phyloP scores from a whole-genome alignment of 2,797 vertebrate species.

The Parauchenoglanis punctatus region DNA sequence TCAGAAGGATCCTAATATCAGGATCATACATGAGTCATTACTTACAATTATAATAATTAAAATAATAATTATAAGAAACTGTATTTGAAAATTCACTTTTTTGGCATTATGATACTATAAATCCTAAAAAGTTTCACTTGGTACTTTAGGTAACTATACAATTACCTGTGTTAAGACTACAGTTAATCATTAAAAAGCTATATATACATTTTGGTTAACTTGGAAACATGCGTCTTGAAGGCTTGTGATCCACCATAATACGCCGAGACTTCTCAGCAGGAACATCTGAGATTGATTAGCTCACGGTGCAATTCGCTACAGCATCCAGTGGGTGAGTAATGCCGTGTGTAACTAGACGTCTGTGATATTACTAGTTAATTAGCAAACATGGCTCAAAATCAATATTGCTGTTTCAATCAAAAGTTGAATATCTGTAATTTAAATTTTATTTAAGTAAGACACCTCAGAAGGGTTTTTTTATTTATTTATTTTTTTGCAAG shows the following conservation, averaged over 20 bases:
- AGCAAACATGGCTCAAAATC: not conserved
- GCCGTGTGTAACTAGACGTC: not conserved
- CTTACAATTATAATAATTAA: too few relatives aligned
- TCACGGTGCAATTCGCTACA: not conserved
- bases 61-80: too few relatives aligned
- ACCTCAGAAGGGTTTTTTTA: not conserved
- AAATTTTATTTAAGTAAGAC: not conserved
- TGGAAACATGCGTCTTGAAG: not conserved
- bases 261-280: not conserved
- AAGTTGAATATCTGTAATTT: not conserved
- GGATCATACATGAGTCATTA: too few relatives aligned
- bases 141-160: not conserved
- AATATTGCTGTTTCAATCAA: not conserved
- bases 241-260: not conserved
- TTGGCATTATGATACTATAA: too few relatives aligned
- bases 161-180: not conserved
- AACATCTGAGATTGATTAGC: conserved; percentile 1
- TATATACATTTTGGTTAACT: not conserved
- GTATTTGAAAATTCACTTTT: too few relatives aligned
- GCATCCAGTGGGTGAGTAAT: not conserved
- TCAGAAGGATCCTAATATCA: too few relatives aligned
- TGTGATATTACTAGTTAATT: not conserved
- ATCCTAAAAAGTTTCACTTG: too few relatives aligned
- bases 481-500: not conserved
- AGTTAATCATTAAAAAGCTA: not conserved